Evolutionary conservation across 2,797 vertebrate genomes (phyloP), one percentile per base, ranked within the genome.

Genomic region (Steatocranus sp.): DNA sequence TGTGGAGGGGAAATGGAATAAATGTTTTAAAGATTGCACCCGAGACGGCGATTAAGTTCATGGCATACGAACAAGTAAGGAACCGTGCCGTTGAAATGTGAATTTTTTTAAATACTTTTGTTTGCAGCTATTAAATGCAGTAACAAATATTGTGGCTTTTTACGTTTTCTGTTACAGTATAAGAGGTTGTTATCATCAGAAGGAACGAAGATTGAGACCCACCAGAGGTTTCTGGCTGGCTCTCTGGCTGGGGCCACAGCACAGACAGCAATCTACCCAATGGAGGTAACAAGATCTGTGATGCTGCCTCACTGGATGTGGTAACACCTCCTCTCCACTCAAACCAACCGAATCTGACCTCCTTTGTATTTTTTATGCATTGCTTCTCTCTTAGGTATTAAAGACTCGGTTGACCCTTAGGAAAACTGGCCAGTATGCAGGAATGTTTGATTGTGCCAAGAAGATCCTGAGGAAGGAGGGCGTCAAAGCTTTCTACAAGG

Each of bases 11-110:
- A 81, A 99, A 99, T 3, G 99, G 98, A 76, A 98, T 97, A 75
- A 99, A 99, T 38, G 98, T 99, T 82, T 93, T 99, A 87, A 99
- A 99, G 95, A 99, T 99, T 7, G 99, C 98, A 78, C 99, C 98
- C 0, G 98, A 99, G 96, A 99, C 98, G 0, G 97, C 99, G 23
- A 97, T 99, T 92, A 99, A 99, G 85, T 99, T 99, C 90, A 98
- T 97, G 97, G 96, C 98, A 1, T 99, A 99, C 87, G 99, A 99
- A 83, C 98, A 99, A 96, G 99, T 99, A 94, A 89, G 88, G 23
- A 12, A 4, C 50, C 20, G 5, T 10, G 25, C 51, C 2, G 48
- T 4, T 14, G 7, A 51, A 81, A 23, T 15, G 34, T 30, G 7
- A 30, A 2, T 8, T 23, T 49, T 8, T 1, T 1, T 0, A 1